Percentiles rank a stretch among this genome's conserved stretches.
phyloP scores from a whole-genome alignment of 2,797 vertebrate species.

The Pseudochirops corinnae region DNA sequence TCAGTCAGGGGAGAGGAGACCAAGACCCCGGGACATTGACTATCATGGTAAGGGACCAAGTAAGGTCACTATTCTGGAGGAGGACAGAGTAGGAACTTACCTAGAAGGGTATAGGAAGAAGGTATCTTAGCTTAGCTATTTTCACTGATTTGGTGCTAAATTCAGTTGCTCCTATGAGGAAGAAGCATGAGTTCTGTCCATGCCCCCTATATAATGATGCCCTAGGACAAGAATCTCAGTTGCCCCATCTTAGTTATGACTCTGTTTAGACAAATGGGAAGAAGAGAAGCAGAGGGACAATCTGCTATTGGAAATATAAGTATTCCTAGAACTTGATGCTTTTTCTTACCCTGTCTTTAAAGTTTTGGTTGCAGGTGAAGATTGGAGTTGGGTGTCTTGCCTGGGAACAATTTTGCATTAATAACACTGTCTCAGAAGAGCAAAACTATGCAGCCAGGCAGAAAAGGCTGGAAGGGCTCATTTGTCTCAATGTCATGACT shows the following conservation, averaged over 20 bases:
- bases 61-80: neutral
- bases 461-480: conserved; percentile 71
- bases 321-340: neutral
- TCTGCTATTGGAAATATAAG: neutral
- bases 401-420: conserved; percentile 71
- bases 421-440: conserved; percentile 67
- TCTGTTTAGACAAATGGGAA: neutral
- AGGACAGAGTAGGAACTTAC: neutral
- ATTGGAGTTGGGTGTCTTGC: conserved; percentile 59
- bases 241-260: neutral
- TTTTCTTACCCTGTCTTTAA: conserved; percentile 37
- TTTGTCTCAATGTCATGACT: conserved; percentile 66
- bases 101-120: neutral
- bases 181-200: neutral
- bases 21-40: neutral
- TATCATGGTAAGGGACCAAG: neutral
- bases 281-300: neutral
- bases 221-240: neutral
- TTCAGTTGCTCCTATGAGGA: neutral
- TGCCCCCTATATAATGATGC: neutral
- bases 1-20: neutral
- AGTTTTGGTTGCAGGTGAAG: conserved; percentile 21
- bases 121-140: neutral
- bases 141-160: neutral
- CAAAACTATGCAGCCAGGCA: conserved; percentile 70